These are phyloP conservation scores for Rhopalosiphum maidis DNA, from an alignment of 1,140 invertebrate genomes.

Conservation along the genomic window DNA sequence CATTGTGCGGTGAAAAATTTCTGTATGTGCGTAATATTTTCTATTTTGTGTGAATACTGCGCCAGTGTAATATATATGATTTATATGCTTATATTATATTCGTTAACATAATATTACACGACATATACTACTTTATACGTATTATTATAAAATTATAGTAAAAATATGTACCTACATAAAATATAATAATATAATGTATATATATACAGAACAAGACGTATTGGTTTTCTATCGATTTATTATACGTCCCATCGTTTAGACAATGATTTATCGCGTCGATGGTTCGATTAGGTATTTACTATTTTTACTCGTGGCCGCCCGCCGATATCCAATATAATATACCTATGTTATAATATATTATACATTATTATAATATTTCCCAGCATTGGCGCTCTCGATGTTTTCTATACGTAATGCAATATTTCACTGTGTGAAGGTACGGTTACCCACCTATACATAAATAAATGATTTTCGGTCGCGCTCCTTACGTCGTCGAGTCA, in stretches of 20 bases:
- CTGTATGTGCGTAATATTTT: neutral
- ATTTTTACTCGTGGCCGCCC: neutral
- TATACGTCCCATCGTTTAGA: neutral
- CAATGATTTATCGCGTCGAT: neutral
- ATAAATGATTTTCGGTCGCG: neutral
- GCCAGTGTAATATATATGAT: neutral
- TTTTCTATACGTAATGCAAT: neutral
- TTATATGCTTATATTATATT: neutral
- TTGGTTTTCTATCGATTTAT: neutral
- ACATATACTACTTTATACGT: neutral
- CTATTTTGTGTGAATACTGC: neutral
- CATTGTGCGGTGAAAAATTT: neutral
- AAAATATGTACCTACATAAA: neutral
- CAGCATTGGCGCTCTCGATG: neutral
- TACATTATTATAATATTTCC: neutral
- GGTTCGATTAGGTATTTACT: neutral
- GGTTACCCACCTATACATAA: neutral
- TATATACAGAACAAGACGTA: neutral
- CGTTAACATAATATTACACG: neutral
- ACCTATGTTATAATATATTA: neutral
- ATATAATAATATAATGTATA: neutral
- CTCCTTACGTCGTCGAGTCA: neutral
- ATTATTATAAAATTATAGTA: constrained; percentile 1
- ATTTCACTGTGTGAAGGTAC: neutral
- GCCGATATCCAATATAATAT: neutral